Evolutionary conservation across 2,888 invertebrate genomes (phyloP).

Genomic region (Tetragonula carbonaria): DNA sequence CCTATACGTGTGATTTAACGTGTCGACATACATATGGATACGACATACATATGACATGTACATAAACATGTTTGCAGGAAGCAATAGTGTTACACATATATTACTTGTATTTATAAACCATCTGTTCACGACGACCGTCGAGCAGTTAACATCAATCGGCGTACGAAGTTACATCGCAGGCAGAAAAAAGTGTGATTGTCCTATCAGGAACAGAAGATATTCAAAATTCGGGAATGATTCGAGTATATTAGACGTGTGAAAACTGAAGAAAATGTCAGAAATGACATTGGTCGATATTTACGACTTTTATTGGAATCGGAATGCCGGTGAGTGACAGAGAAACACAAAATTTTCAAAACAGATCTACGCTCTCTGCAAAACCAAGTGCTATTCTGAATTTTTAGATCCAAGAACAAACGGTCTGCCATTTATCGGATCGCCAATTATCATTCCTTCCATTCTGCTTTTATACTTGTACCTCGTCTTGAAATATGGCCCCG

Average conservation of each 20-base stretch:
- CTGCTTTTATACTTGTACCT: constrained; percentile 86
- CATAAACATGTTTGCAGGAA: neutral
- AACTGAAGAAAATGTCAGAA: neutral
- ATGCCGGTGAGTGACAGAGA: constrained; percentile 23
- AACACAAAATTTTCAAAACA: neutral
- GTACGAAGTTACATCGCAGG: neutral
- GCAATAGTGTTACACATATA: too few species aligned
- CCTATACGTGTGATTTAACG: neutral
- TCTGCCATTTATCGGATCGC: constrained; percentile 87
- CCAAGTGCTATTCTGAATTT: neutral
- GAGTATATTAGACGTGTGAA: too few species aligned
- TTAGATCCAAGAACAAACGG: constrained; percentile 67
- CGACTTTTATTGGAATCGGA: constrained; percentile 33
- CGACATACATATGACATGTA: neutral
- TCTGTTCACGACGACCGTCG: too few species aligned
- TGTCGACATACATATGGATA: neutral
- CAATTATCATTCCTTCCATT: constrained; percentile 86
- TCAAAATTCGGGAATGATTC: neutral
- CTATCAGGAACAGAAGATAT: neutral
- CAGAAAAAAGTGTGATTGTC: neutral
- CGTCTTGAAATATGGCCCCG: constrained; percentile 87
- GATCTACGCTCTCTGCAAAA: neutral
- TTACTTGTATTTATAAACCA: constrained; percentile 1
- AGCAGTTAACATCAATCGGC: neutral
- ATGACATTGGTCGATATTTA: constrained; percentile 23